Percentiles rank a stretch among this genome's conserved stretches.
phyloP scores from a whole-genome alignment of 2,888 invertebrate genomes.

The Cosmorhoe ocellata region DNA sequence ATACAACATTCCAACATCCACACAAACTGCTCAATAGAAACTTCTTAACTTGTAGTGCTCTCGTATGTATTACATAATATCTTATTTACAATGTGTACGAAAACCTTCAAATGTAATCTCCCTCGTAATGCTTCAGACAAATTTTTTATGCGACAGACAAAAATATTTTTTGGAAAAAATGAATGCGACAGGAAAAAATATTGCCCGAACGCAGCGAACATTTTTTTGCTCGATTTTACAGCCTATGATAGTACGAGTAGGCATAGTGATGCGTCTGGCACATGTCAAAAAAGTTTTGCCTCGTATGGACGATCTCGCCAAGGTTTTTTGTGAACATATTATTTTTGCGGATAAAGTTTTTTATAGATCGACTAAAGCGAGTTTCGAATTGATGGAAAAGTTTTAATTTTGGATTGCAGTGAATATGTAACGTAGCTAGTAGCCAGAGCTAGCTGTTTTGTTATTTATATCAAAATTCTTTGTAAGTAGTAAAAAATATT shows the following conservation, averaged over 20 bases:
- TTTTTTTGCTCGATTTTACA: constrained; percentile 40
- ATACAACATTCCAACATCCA: too few species aligned
- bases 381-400: neutral
- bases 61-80: too few species aligned
- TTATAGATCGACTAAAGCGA: too few species aligned
- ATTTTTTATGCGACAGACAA: constrained; percentile 32
- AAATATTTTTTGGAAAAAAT: constrained; percentile 38
- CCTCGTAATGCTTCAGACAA: constrained; percentile 14
- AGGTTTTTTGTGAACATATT: constrained; percentile 14
- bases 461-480: too few species aligned
- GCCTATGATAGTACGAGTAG: constrained; percentile 39
- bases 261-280: constrained; percentile 42
- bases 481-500: too few species aligned
- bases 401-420: neutral
- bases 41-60: too few species aligned
- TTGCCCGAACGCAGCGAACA: constrained; percentile 32
- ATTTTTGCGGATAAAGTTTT: neutral
- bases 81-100: too few species aligned
- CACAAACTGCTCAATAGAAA: too few species aligned
- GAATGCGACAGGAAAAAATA: constrained; percentile 44
- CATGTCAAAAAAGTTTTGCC: constrained; percentile 36
- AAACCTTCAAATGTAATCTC: constrained; percentile 18
- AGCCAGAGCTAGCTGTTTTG: too few species aligned
- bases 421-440: too few species aligned
- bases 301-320: constrained; percentile 25